A percentile compares a stretch with the other conserved stretches of the same genome.
phyloP scores from a whole-genome alignment of 2,888 invertebrate species.

The Marronus borbonicus region DNA sequence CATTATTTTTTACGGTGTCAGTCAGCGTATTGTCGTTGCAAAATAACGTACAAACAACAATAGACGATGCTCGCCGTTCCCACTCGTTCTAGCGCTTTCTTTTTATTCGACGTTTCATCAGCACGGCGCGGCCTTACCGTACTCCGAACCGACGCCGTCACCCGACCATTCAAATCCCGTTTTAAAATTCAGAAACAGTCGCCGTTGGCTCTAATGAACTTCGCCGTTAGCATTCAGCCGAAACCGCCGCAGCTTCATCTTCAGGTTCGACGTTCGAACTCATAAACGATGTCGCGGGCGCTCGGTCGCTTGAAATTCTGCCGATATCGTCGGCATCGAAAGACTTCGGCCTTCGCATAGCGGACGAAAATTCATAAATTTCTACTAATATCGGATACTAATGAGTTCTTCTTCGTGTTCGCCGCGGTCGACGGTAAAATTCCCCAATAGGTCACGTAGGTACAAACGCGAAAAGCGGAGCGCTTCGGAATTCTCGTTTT shows the following conservation, averaged over 20 bases:
- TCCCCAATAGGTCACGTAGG: constrained; percentile 10
- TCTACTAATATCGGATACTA: constrained; percentile 4
- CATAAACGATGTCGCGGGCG: background rate
- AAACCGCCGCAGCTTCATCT: background rate
- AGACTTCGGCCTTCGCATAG: background rate
- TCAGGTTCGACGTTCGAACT: background rate
- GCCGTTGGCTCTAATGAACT: constrained; percentile 2
- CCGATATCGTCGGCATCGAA: constrained; percentile 1
- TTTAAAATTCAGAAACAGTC: constrained; percentile 18
- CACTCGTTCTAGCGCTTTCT: too few species aligned
- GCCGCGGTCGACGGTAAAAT: background rate
- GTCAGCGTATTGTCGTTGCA: too few species aligned
- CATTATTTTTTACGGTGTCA: too few species aligned
- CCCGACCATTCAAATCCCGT: constrained; percentile 10
- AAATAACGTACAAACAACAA: too few species aligned
- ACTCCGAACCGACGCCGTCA: too few species aligned
- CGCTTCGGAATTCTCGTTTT: too few species aligned
- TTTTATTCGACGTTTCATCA: background rate
- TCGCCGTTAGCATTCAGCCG: constrained; percentile 7
- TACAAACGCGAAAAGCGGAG: background rate
- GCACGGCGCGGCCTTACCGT: background rate
- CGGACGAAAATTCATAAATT: constrained; percentile 8
- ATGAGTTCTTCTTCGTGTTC: background rate
- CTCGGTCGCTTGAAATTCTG: background rate
- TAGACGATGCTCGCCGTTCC: too few species aligned